phyloP scores from a whole-genome alignment of 2,888 invertebrate species.

The Lutraria lutraria region DNA sequence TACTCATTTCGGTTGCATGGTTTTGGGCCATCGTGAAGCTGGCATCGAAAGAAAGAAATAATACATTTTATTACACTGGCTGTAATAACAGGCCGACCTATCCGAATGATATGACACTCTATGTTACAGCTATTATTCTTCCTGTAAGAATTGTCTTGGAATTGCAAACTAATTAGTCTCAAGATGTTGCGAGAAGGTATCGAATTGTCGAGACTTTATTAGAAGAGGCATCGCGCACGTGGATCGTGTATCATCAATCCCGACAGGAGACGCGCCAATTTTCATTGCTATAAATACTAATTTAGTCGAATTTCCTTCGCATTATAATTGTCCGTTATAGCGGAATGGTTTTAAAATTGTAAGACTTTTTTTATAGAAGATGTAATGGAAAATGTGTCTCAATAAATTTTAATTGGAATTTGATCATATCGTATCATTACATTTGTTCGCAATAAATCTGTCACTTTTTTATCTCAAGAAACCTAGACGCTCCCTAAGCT shows the following conservation, averaged over 20 bases:
- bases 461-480: background rate
- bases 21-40: too few relatives aligned
- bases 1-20: too few relatives aligned
- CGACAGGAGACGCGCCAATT: background rate
- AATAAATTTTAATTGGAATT: background rate
- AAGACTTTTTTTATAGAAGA: background rate
- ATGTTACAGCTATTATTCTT: background rate
- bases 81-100: background rate
- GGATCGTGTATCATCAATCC: background rate
- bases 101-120: background rate
- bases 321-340: background rate
- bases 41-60: too few relatives aligned
- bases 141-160: background rate
- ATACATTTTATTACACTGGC: background rate
- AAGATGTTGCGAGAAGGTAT: background rate
- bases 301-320: background rate
- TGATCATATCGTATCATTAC: background rate
- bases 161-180: conserved; percentile 7
- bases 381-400: background rate
- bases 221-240: background rate
- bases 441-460: background rate
- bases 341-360: background rate
- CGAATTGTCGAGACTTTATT: background rate
- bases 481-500: too few relatives aligned
- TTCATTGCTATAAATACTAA: conserved; percentile 11